These are phyloP conservation scores for Meteorus cinctellus DNA, from an alignment of 2,888 invertebrate genomes.

Conservation along the genomic window DNA sequence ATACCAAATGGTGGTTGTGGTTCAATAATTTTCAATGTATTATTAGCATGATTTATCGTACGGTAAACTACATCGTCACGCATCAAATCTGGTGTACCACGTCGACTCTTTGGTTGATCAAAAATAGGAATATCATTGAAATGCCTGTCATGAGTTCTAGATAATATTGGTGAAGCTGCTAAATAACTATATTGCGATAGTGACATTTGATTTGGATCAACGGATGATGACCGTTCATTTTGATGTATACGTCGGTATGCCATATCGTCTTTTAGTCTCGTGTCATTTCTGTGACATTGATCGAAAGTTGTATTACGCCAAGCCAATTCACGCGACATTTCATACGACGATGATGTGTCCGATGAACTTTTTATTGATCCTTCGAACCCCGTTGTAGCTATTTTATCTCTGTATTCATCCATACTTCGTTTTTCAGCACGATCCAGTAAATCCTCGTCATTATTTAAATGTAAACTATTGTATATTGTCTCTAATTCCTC, in stretches of 20 bases:
- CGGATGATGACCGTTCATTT: constrained; percentile 74
- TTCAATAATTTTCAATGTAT: constrained; percentile 80
- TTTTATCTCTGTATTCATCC: constrained; percentile 73
- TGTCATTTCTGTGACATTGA: constrained; percentile 26
- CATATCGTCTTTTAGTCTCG: constrained; percentile 84
- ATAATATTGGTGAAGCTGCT: constrained; percentile 78
- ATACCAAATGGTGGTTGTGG: constrained; percentile 94
- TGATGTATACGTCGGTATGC: constrained; percentile 84
- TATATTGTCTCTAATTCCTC: constrained; percentile 94
- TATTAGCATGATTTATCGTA: constrained; percentile 86
- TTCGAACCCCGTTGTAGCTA: constrained; percentile 39
- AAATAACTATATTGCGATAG: constrained; percentile 80
- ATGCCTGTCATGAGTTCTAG: not conserved
- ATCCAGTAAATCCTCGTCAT: constrained; percentile 88
- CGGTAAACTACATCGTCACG: constrained; percentile 90
- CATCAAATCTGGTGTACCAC: constrained; percentile 86
- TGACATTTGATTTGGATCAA: constrained; percentile 70
- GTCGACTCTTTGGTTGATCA: constrained; percentile 44
- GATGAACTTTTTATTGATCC: constrained; percentile 57
- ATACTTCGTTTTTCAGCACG: constrained; percentile 84
- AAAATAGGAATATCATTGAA: constrained; percentile 18
- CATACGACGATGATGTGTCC: constrained; percentile 40
- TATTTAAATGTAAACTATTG: constrained; percentile 88
- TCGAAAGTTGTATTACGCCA: constrained; percentile 38
- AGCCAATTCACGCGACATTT: constrained; percentile 64